Conservation (phyloP, 2,797 vertebrate species). For the Limnodromus scolopaceus region DNA sequence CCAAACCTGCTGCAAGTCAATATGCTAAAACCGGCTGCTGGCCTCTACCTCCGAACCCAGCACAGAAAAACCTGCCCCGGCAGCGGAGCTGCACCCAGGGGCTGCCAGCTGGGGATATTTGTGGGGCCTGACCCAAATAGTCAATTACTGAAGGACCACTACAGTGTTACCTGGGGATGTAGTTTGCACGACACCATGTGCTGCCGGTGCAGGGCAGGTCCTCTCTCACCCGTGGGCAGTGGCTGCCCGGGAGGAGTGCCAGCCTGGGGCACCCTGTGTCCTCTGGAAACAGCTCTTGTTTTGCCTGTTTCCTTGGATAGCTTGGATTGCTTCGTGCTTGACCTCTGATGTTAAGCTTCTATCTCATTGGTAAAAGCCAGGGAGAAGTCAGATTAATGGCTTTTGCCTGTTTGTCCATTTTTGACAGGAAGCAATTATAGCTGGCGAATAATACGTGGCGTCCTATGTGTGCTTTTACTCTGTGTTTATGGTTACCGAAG, state of each 20-base stretch:
- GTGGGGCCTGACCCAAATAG: background rate
- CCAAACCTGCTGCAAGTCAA: background rate
- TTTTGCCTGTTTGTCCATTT: conserved; percentile 41
- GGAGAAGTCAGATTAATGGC: conserved; percentile 42
- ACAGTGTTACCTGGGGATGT: background rate
- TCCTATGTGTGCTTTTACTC: conserved; percentile 44
- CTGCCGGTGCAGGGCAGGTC: background rate
- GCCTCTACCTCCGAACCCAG: background rate
- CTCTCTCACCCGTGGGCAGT: rapidly evolving
- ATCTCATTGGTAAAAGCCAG: background rate
- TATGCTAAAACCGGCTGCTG: background rate
- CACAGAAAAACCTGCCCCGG: background rate
- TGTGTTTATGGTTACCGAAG: conserved; percentile 39
- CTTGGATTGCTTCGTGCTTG: background rate
- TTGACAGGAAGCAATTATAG: conserved; percentile 40
- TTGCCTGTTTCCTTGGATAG: background rate
- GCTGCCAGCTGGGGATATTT: background rate
- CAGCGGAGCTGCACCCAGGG: rapidly evolving
- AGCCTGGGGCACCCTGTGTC: background rate
- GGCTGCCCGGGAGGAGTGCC: background rate
- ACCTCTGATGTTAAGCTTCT: background rate
- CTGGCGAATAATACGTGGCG: background rate
- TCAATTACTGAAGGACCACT: rapidly evolving
- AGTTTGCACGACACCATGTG: rapidly evolving
- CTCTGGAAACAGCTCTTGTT: background rate